Evolutionary conservation across 2,113 vertebrate species (phyloP).

Genomic region (Phocoena sinus): DNA sequence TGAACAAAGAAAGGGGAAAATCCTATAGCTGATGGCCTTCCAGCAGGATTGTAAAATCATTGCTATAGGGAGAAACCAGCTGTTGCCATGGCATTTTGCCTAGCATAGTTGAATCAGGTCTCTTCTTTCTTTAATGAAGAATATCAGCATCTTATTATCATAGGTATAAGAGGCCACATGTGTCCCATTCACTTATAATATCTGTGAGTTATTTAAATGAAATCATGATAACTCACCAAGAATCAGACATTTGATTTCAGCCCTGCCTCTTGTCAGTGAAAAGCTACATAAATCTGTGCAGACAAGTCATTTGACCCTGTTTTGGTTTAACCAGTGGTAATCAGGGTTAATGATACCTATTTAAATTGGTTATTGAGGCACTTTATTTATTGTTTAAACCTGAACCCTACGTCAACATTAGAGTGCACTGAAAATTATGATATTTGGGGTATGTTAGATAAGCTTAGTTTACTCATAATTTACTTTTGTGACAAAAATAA

Average conservation of each 20-base stretch:
- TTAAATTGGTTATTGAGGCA: background rate
- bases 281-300: background rate
- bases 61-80: constrained; percentile 21
- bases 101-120: background rate
- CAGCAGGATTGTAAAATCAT: constrained; percentile 27
- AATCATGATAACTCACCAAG: background rate
- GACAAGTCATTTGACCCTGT: background rate
- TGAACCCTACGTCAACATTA: background rate
- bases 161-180: background rate
- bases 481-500: constrained; percentile 40
- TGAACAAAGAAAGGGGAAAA: constrained; percentile 37
- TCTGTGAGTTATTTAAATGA: constrained; percentile 12
- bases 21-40: constrained; percentile 28
- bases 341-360: constrained; percentile 30
- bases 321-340: constrained; percentile 4
- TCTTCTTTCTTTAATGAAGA: constrained; percentile 25
- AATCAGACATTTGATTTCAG: constrained; percentile 4
- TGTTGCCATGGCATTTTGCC: constrained; percentile 52
- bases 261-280: background rate
- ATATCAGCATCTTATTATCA: constrained; percentile 20
- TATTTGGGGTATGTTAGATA: background rate
- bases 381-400: constrained; percentile 30
- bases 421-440: background rate
- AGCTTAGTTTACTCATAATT: background rate
- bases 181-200: background rate